These are phyloP conservation scores for Muschampia plurimacula DNA, from an alignment of 2,888 invertebrate species.

Conservation along the genomic window DNA sequence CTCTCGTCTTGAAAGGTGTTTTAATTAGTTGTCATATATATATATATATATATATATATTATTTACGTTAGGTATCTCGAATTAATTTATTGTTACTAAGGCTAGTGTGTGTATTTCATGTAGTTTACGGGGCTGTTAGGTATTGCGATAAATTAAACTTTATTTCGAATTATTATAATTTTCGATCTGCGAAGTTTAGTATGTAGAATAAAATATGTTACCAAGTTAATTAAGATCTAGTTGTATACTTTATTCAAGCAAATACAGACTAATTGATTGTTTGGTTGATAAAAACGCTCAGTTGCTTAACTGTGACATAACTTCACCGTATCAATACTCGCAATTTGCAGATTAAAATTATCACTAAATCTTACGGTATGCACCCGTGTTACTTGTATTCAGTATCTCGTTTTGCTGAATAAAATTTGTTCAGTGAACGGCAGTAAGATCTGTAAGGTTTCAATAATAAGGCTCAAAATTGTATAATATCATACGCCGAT, in stretches of 20 bases:
- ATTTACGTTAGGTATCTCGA: constrained; percentile 3
- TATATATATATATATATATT: too few species aligned
- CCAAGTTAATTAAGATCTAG: too few species aligned
- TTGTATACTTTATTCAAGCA: too few species aligned
- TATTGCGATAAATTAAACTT: not conserved
- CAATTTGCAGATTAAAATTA: not conserved
- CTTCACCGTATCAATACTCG: too few species aligned
- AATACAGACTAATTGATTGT: too few species aligned
- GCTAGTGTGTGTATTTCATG: not conserved
- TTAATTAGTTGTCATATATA: constrained; percentile 42
- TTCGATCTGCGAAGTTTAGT: too few species aligned
- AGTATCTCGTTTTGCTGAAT: not conserved
- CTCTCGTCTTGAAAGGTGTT: constrained; percentile 55
- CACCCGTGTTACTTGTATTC: not conserved
- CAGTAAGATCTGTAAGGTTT: not conserved
- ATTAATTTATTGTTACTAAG: constrained; percentile 17
- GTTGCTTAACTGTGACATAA: too few species aligned
- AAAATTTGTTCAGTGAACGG: not conserved
- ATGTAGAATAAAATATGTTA: too few species aligned
- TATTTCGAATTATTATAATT: too few species aligned
- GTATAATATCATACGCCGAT: constrained; percentile 20
- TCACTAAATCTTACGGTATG: not conserved
- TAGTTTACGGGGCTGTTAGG: not conserved
- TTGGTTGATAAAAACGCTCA: too few species aligned
- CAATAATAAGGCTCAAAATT: constrained; percentile 11